phyloP scores from a whole-genome alignment of 2,113 vertebrate genomes.

The Cisticola juncidis region DNA sequence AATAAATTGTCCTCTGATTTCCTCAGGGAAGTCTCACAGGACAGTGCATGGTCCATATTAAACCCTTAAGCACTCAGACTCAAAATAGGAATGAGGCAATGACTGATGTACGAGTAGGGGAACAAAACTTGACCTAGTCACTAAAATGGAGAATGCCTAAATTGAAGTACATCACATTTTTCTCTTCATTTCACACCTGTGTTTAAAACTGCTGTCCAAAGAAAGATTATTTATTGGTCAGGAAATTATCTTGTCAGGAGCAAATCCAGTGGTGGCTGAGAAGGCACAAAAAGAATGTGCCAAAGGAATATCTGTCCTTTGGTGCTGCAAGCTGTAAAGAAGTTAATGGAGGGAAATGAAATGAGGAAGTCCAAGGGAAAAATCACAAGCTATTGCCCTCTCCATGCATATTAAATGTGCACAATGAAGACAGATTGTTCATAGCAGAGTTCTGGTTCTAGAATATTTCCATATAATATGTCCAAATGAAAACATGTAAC shows the following conservation, averaged over 20 bases:
- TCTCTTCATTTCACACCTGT: background rate
- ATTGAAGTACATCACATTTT: background rate
- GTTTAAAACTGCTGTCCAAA: background rate
- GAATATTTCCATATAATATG: background rate
- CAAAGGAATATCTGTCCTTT: background rate
- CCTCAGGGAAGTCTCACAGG: background rate
- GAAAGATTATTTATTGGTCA: background rate
- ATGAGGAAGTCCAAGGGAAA: background rate
- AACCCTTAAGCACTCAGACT: background rate
- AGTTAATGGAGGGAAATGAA: background rate
- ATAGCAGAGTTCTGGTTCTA: background rate
- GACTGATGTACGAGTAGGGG: background rate
- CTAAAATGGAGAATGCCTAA: background rate
- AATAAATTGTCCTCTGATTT: background rate
- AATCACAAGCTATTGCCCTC: background rate
- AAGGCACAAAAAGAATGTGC: background rate
- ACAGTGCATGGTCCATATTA: background rate
- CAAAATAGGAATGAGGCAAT: background rate
- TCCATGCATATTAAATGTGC: background rate
- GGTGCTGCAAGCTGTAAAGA: background rate
- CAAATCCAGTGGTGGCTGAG: background rate
- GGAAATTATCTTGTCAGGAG: background rate
- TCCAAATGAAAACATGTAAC: background rate
- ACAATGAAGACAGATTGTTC: conserved; percentile 7
- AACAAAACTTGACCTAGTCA: background rate